phyloP scores from a whole-genome alignment of 2,797 vertebrate species.

The Alauda arvensis region DNA sequence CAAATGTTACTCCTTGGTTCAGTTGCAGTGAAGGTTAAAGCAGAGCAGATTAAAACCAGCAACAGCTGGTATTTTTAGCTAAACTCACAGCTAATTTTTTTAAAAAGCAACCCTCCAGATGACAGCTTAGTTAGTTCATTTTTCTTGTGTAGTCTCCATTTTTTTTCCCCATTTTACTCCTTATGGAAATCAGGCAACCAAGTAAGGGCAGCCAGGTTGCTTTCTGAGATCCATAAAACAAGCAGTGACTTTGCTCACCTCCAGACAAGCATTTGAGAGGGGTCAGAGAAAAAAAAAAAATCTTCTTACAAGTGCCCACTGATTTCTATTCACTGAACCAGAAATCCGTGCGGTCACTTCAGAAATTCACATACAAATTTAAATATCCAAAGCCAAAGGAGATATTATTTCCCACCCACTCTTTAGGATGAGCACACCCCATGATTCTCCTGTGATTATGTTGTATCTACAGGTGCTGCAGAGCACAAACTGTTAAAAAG shows the following conservation, averaged over 20 bases:
- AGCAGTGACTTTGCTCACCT: background rate
- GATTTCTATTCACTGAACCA: background rate
- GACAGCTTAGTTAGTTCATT: background rate
- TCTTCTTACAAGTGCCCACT: background rate
- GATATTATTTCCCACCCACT: accelerated
- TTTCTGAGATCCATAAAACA: background rate
- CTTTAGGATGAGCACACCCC: background rate
- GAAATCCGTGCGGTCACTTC: background rate
- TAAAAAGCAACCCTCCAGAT: background rate
- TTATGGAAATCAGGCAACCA: background rate
- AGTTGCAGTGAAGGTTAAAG: background rate
- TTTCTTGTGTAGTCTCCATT: background rate
- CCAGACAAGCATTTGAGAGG: background rate
- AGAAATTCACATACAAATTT: background rate
- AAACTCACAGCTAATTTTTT: background rate
- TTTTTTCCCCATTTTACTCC: background rate
- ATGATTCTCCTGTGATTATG: background rate
- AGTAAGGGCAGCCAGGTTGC: background rate
- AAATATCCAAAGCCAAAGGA: background rate
- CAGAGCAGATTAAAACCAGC: background rate
- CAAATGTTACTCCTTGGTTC: background rate
- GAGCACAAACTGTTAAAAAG: background rate
- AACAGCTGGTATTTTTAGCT: background rate
- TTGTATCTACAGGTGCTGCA: background rate
- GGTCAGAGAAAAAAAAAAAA: background rate